phyloP scores from a whole-genome alignment of 1,140 invertebrate genomes.

The Leptopilina clavipes region DNA sequence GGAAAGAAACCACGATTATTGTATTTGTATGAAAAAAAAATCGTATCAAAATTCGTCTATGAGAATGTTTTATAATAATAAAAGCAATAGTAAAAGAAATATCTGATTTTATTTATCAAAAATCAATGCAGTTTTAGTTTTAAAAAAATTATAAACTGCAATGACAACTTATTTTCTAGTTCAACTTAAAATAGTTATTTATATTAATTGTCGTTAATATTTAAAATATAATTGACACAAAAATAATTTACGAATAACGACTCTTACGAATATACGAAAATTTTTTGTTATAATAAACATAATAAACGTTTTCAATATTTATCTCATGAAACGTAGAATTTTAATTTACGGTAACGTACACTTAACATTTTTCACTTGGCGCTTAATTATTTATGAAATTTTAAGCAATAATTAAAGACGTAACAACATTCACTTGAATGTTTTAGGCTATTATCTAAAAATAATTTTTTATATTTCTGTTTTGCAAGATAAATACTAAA shows the following conservation, averaged over 20 bases:
- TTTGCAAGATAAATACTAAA: neutral
- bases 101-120: neutral
- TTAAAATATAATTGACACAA: too few species aligned
- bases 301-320: too few species aligned
- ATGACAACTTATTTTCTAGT: neutral
- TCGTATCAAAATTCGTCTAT: neutral
- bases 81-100: neutral
- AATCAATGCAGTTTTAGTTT: neutral
- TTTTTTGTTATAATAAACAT: too few species aligned
- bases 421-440: neutral
- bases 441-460: neutral
- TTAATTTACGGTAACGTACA: too few species aligned
- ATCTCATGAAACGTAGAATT: too few species aligned
- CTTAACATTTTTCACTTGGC: too few species aligned
- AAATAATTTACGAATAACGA: too few species aligned
- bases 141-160: neutral
- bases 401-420: neutral
- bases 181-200: too few species aligned
- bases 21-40: constrained; percentile 42
- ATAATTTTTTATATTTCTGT: neutral
- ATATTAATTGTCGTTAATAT: too few species aligned
- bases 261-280: too few species aligned
- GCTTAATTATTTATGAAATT: neutral
- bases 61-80: constrained; percentile 24
- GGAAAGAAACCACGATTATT: neutral